Base-by-base conservation (phyloP, 2,113 vertebrate species). In the Globicephala melas region DNA sequence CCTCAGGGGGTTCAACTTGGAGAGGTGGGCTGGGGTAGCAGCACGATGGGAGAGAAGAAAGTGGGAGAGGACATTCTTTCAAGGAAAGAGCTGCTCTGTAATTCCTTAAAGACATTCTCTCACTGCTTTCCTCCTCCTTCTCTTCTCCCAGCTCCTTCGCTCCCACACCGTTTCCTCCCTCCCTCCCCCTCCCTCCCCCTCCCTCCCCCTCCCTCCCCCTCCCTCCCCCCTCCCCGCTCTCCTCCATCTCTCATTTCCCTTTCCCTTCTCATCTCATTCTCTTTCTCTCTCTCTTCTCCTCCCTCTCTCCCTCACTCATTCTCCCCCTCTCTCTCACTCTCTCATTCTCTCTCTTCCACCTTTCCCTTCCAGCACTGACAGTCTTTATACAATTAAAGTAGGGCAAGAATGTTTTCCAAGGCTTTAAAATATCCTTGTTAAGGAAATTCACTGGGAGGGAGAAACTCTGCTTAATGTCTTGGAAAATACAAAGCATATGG, bases 351-450 rank as follows among this genome's bases (percentile, higher is more conserved):
- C 58, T 38, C 38, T 31, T 71, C 79, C 80, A 44, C n/a, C 63
- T 60, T 67, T 92, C 76, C 41, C 89, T 96, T 91, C 71, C 58
- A 80, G 83, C 70, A 81, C 84, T 96, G 71, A 95, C 95, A 96
- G 91, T 83, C 91, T 94, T 96, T 92, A 86, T 88, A 95, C 50
- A 55, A 89, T 91, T 97, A 96, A 98, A 98, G 70, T 97, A 97
- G 97, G 93, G 90, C 96, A 92, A 47, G 63, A 71, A 96, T 95
- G 71, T 90, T 95, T 98, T 97, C 85, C 92, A 84, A 97, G 60
- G 53, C 87, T 94, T 91, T 96, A 97, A 98, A 98, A 97, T 97
- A 96, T 89, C 92, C 70, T 83, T 74, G 97, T 95, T 97, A 97
- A 97, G 91, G 92, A 97, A 97, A 97, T 93, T 97, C 91, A 97